A percentile compares a stretch with the other conserved stretches of the same genome.
Evolutionary conservation across 2,113 vertebrate genomes (phyloP).

Genomic region (Cynocephalus volans): DNA sequence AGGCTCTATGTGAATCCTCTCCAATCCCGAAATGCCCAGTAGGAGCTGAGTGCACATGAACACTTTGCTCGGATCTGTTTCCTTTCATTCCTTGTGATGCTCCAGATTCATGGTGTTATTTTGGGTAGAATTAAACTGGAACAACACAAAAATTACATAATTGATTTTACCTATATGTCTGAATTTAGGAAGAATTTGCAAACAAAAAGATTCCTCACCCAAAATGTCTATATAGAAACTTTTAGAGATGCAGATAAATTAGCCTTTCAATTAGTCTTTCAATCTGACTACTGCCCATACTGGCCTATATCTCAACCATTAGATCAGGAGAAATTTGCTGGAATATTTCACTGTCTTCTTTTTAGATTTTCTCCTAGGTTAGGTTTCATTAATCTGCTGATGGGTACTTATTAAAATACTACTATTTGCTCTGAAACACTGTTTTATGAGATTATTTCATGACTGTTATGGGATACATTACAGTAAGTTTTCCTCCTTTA

Average conservation of each 20-base stretch:
- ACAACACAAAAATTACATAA: background rate
- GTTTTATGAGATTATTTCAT: background rate
- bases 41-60: rapidly evolving
- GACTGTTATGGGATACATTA: too few species aligned
- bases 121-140: background rate
- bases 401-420: background rate
- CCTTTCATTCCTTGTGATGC: rapidly evolving
- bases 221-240: rapidly evolving
- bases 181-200: background rate
- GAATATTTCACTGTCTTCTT: background rate
- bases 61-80: background rate
- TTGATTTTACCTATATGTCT: background rate
- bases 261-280: background rate
- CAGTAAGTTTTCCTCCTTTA: background rate
- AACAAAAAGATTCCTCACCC: background rate
- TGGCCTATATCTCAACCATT: background rate
- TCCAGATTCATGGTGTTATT: background rate
- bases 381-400: background rate
- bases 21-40: rapidly evolving
- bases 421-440: background rate
- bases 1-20: rapidly evolving
- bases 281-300: rapidly evolving
- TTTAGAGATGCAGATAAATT: background rate
- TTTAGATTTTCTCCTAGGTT: background rate
- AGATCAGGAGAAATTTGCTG: background rate